Conservation (phyloP, 2,113 vertebrate species). For the Neolamprologus hecqui region DNA sequence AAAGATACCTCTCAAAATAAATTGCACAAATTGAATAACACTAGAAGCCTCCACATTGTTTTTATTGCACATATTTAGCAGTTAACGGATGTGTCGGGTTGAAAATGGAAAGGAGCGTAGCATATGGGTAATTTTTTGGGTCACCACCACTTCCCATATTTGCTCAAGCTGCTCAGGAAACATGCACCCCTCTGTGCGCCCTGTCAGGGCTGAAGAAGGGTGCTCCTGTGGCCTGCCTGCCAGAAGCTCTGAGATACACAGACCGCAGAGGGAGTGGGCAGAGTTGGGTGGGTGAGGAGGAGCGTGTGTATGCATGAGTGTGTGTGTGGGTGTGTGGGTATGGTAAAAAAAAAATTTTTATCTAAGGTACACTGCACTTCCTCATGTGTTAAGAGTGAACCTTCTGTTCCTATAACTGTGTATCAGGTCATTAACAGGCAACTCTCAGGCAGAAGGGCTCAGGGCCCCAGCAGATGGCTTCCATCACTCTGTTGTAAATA, state of each 20-base stretch:
- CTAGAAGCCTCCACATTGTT: neutral
- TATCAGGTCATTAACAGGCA: conserved; percentile 4
- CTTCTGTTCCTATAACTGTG: conserved; percentile 21
- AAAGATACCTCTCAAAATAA: neutral
- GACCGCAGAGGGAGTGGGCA: conserved; percentile 27
- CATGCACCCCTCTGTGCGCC: neutral
- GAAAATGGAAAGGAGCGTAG: neutral
- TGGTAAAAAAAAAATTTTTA: neutral
- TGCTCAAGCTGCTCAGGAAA: conserved; percentile 68
- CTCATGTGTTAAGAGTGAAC: conserved; percentile 40
- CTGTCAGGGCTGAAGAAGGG: neutral
- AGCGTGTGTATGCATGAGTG: conserved; percentile 6
- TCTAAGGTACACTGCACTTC: conserved; percentile 65
- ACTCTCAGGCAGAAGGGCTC: neutral
- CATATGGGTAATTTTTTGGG: conserved; percentile 15
- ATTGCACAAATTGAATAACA: neutral
- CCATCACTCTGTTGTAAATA: neutral
- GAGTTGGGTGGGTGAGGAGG: conserved; percentile 6
- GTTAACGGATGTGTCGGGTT: conserved; percentile 10
- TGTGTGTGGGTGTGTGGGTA: neutral
- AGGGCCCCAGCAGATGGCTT: conserved; percentile 34
- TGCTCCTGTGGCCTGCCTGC: conserved; percentile 4
- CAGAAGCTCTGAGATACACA: conserved; percentile 29
- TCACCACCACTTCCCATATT: conserved; percentile 58
- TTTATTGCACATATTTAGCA: neutral